These are phyloP conservation scores for Diadegma fenestrale DNA, from an alignment of 2,888 invertebrate genomes.

Conservation along the genomic window DNA sequence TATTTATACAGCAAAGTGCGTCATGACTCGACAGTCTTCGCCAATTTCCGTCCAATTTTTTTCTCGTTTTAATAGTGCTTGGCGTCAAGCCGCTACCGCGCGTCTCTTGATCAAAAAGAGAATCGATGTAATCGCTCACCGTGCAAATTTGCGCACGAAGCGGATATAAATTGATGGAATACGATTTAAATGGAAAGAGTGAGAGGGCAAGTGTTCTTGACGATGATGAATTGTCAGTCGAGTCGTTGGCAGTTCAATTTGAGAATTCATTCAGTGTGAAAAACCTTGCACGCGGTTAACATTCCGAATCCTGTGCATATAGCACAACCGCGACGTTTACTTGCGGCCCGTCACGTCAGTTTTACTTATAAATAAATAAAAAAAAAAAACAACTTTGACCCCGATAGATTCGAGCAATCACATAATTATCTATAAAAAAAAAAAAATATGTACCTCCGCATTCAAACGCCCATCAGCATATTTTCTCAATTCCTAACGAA, in stretches of 20 bases:
- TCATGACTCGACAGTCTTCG: too few relatives aligned
- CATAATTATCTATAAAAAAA: too few relatives aligned
- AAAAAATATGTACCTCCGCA: too few relatives aligned
- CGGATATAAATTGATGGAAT: conserved; percentile 41
- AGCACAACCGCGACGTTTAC: neutral
- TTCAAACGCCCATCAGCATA: too few relatives aligned
- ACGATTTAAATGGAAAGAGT: conserved; percentile 25
- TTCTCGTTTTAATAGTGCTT: too few relatives aligned
- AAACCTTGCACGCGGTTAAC: conserved; percentile 44
- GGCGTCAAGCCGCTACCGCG: too few relatives aligned
- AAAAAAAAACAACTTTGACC: too few relatives aligned
- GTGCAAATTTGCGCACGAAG: conserved; percentile 31
- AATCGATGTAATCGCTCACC: conserved; percentile 2
- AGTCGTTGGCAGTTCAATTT: conserved; percentile 66
- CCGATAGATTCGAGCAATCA: too few relatives aligned
- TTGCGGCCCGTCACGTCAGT: neutral
- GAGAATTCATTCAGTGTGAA: conserved; percentile 66
- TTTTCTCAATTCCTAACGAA: too few relatives aligned
- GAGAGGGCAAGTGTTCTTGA: conserved; percentile 41
- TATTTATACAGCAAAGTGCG: too few relatives aligned
- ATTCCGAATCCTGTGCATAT: conserved; percentile 25
- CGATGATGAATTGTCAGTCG: conserved; percentile 65
- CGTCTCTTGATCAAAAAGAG: neutral
- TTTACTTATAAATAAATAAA: neutral
- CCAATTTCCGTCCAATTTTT: too few relatives aligned